phyloP scores from a whole-genome alignment of 2,888 invertebrate genomes.

The Papilio demoleus region DNA sequence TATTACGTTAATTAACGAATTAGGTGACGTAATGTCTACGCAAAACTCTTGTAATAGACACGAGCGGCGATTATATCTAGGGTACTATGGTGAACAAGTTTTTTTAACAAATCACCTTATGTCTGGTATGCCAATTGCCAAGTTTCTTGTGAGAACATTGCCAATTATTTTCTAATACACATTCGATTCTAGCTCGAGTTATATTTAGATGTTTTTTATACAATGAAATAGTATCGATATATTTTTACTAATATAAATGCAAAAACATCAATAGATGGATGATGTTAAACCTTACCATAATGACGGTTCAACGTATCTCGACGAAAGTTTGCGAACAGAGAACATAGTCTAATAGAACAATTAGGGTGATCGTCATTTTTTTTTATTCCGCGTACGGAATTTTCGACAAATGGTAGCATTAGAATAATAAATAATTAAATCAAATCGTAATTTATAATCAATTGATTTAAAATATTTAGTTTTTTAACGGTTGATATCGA shows the following conservation, averaged over 20 bases:
- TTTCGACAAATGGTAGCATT: no score
- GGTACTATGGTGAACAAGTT: conserved; percentile 11
- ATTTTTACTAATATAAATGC: not conserved
- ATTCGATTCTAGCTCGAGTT: conserved; percentile 5
- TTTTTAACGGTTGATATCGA: no score
- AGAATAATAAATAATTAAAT: no score
- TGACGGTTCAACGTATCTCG: no score
- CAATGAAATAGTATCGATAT: not conserved
- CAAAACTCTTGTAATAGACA: conserved; percentile 5
- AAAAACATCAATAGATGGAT: no score
- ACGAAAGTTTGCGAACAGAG: no score
- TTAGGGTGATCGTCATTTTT: no score
- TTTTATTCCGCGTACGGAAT: no score
- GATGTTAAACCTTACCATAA: no score
- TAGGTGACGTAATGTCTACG: conserved; percentile 7
- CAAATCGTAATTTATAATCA: no score
- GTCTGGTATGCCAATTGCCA: conserved; percentile 15
- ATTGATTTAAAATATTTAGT: no score
- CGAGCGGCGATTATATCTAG: conserved; percentile 1
- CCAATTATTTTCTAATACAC: conserved; percentile 26
- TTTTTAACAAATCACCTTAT: conserved; percentile 29
- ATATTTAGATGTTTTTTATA: conserved; percentile 20
- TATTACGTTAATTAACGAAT: conserved; percentile 8
- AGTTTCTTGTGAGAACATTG: conserved; percentile 19
- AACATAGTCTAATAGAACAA: no score